Evolutionary conservation across 2,113 vertebrate genomes (phyloP), one percentile per base, ranked within the genome.

Genomic region (Calypte anna): DNA sequence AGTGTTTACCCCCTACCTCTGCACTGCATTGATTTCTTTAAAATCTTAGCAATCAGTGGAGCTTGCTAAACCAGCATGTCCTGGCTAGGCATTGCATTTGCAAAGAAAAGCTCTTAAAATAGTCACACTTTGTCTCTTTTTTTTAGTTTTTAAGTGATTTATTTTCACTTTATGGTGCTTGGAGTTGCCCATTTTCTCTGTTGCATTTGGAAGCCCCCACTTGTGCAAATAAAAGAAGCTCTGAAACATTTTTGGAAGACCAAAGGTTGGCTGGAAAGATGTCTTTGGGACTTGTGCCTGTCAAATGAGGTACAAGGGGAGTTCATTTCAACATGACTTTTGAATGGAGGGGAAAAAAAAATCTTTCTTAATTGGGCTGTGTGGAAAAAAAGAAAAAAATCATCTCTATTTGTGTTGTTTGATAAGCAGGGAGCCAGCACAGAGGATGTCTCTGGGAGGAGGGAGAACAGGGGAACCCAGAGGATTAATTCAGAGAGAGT

Each of bases 231-330:
- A 73, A 75, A 84, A 81, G 91, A 31, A 81, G 61, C 76, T 83
- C 50, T 66, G 81, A 72, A 84, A 70, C 5, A 0, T 58, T 82
- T 93, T 63, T 83, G 46, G 55, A 85, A 82, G 91, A 59, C 59
- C 55, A 73, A 68, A 51, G 2, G 6, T 61, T 95, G 94, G 81
- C 81, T 90, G 88, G 82, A 83, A 93, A 83, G 78, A 63, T 43
- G 76, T 20, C 77, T 94, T 86, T 95, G 95, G 94, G 75, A 36
- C 24, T 24, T 68, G 36, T 33, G 48, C 40, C 73, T 72, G 83
- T 75, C 61, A 72, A 83, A 88, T 90, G 23, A 61, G n/a, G 36
- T 15, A 19, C 62, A 54, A 43, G 79, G 76, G 64, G 57, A 90
- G 67, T 78, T 96, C 3, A 46, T 85, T 96, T 90, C 46, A 84